A percentile compares a stretch with the other conserved stretches of the same genome.
These are phyloP conservation scores for Rutilus rutilus DNA, from an alignment of 2,113 vertebrate genomes.

Conservation along the genomic window DNA sequence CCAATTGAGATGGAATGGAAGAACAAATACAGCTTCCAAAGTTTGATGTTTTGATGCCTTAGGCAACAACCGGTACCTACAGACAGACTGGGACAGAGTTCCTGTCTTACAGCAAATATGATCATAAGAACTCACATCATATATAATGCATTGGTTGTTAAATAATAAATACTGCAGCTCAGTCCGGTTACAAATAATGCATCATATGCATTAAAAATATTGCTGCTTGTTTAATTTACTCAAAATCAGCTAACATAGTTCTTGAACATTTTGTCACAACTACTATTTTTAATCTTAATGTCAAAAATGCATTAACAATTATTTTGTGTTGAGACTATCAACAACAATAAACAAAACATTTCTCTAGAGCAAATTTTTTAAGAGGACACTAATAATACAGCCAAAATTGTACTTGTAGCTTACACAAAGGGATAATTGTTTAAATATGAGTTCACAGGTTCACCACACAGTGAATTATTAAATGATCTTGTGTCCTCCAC, in stretches of 20 bases:
- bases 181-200: constrained; percentile 12
- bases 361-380: no score
- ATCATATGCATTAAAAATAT: not conserved
- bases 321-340: not conserved
- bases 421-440: no score
- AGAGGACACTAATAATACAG: no score
- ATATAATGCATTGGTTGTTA: constrained; percentile 12
- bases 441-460: no score
- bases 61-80: not conserved
- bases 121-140: constrained; percentile 12
- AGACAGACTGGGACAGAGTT: not conserved
- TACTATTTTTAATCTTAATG: no score
- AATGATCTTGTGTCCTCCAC: no score
- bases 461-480: no score
- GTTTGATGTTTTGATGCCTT: constrained; percentile 17
- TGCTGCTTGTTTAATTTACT: not conserved
- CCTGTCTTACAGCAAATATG: constrained; percentile 5
- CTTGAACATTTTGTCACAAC: no score
- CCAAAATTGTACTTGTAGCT: no score
- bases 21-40: not conserved
- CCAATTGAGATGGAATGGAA: constrained; percentile 8
- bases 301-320: no score
- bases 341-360: not conserved
- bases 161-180: constrained; percentile 10
- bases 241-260: not conserved